Evolutionary conservation across 1,140 invertebrate species (phyloP).

Genomic region (Zophobas atratus): DNA sequence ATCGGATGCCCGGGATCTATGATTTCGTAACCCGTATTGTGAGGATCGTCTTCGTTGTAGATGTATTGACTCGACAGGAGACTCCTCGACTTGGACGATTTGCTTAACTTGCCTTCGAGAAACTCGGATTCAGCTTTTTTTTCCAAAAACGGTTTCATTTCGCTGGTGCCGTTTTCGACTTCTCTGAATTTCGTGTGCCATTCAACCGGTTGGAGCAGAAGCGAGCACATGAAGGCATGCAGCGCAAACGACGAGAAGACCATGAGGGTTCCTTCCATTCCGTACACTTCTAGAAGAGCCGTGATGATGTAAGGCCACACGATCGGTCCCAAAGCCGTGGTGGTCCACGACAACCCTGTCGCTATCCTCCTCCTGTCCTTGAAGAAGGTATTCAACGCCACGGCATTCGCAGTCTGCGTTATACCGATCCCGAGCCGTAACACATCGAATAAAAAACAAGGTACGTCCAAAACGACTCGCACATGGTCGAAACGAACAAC

Average conservation of each 20-base stretch:
- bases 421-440: conserved; percentile 71
- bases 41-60: conserved; percentile 76
- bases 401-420: conserved; percentile 72
- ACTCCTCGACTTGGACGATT: conserved; percentile 47
- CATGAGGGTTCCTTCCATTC: conserved; percentile 67
- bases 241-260: conserved; percentile 67
- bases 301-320: conserved; percentile 69
- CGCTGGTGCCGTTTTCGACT: conserved; percentile 4
- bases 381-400: conserved; percentile 70
- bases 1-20: conserved; percentile 76
- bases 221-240: conserved; percentile 67
- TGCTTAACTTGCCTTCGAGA: conserved; percentile 65
- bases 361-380: conserved; percentile 67
- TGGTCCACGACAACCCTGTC: conserved; percentile 68
- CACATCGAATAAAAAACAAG: conserved; percentile 69
- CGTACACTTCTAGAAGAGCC: conserved; percentile 64
- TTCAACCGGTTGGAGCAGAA: conserved; percentile 70
- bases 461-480: conserved; percentile 73
- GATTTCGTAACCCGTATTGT: conserved; percentile 76
- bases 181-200: conserved; percentile 71
- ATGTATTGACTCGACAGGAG: conserved; percentile 78
- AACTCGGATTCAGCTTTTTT: conserved; percentile 66
- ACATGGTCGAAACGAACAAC: conserved; percentile 72
- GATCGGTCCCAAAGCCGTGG: conserved; percentile 69
- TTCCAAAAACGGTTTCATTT: conserved; percentile 49